Base-by-base conservation (phyloP, 2,888 invertebrate genomes). In the Heliothis peltigera region DNA sequence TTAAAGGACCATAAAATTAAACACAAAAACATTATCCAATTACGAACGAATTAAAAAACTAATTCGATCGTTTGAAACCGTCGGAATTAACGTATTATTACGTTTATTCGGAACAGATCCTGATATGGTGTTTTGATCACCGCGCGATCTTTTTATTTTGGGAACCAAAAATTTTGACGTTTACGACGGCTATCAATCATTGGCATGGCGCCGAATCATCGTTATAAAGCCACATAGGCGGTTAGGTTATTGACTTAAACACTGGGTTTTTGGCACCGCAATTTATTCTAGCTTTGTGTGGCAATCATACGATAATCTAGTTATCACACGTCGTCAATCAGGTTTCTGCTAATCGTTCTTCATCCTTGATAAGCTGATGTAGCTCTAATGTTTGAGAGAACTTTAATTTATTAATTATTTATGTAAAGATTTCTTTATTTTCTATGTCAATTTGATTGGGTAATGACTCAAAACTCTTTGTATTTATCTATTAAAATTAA, bases 181-280 rank as follows among this genome's bases (percentile, higher is more conserved):
- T 87, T 87, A 89, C 86, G 88, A 89, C 70, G 85, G 83, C 86
- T 77, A 91, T 91, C 89, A 87, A 90, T 90, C 90, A 90, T 84
- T 77, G 76, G 80, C 71, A 75, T 83, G 87, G 85, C 85, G 86
- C 85, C 89, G 84, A 89, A 90, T 89, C 89, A 89, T 88, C 86
- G 84, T 88, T 85, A 85, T 89, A 82, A 82, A 82, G 79, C 77
- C 75, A 72, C 82, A 81, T 77, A 82, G 73, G 77, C 72, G 84
- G 84, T 81, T 79, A 80, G 82, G 84, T 84, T 88, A 82, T 85
- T 83, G 84, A 82, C 84, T 86, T 84, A 79, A 81, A 78, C 78
- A 85, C 76, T 62, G 79, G 73, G 77, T 82, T 82, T 82, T 80
- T 75, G 67, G 74, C 53, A 65, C 59, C 53, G 68, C 64, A 73